phyloP scores from a whole-genome alignment of 2,113 vertebrate genomes.

The Corythornis vintsioides region DNA sequence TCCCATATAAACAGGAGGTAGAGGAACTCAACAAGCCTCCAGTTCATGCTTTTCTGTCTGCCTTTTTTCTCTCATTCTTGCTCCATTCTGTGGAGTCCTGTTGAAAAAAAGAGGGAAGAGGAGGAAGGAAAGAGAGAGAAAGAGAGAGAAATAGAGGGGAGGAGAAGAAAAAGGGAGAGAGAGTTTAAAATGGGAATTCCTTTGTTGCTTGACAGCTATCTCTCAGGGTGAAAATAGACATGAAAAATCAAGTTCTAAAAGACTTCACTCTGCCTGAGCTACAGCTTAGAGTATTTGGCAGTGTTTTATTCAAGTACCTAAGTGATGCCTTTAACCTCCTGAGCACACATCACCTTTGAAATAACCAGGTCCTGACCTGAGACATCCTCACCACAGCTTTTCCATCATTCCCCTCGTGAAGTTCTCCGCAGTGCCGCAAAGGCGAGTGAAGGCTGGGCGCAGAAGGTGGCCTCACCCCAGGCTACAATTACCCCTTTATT shows the following conservation, averaged over 20 bases:
- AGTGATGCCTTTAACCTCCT: conserved; percentile 40
- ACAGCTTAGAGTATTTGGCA: neutral
- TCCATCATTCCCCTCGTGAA: neutral
- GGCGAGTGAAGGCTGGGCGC: neutral
- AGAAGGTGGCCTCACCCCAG: conserved; percentile 33
- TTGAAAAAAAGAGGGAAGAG: conserved; percentile 20
- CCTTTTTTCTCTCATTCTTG: conserved; percentile 99
- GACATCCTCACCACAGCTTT: neutral
- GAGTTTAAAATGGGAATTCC: conserved; percentile 1
- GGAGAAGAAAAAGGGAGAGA: neutral
- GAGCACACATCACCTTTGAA: conserved; percentile 40
- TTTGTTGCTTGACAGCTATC: conserved; percentile 17
- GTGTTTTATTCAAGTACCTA: conserved; percentile 44
- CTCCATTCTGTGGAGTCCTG: conserved; percentile 99
- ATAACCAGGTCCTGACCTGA: conserved; percentile 40
- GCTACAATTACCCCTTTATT: conserved; percentile 48
- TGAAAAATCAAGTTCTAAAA: conserved; percentile 30
- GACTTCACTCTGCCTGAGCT: neutral
- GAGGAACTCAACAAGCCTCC: conserved; percentile 99
- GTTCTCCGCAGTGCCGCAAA: neutral
- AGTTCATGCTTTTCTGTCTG: conserved; percentile 99
- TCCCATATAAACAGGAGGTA: conserved; percentile 99
- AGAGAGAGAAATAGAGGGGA: neutral
- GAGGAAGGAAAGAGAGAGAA: neutral
- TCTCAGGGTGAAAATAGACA: neutral